Base-by-base conservation (phyloP, 1,140 invertebrate genomes). In the Andricus grossulariae region DNA sequence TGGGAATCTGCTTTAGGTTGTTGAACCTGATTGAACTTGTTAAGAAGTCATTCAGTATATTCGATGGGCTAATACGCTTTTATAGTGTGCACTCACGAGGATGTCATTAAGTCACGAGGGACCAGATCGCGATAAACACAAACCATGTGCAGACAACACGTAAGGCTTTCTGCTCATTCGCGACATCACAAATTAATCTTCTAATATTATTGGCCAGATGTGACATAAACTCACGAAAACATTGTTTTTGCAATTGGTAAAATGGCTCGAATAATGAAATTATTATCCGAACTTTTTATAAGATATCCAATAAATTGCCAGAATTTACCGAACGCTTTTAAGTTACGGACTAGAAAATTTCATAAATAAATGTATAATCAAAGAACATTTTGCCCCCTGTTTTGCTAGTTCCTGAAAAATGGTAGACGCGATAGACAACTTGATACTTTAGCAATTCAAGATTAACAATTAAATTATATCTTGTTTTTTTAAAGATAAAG, bases 11-110 rank as follows among this genome's bases (percentile, higher is more conserved):
- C 25, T 66, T 66, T 66, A 5, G 32, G 21, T 66, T 66, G 25
- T 66, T 66, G 60, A 66, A 66, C 25, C 15, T 66, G 60, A 39
- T 66, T 66, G 25, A 45, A 66, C 57, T 66, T 32, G 21, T 66
- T 66, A 66, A 32, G 32, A 66, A 66, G 13, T 39, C 57, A 66
- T 66, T 66, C 25, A 12, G 21, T 16, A n/a, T 66, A 66, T 66
- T 16, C 25, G 21, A 66, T 39, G 57, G 18, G 55, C 18, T 25
- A 57, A 57, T 57, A 57, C 6, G 57, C 57, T 32, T 66, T 39
- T 16, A 45, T 21, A 66, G 21, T 15, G 32, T 32, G 15, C 25
- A 15, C 25, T 25, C 57, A 66, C 55, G 21, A 60, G 21, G 55
- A 32, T 15, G 32, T 32, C 57, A 32, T 21, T 66, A 6, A 25